Conservation (phyloP, 1,140 invertebrate genomes). For the Penaeus chinensis region DNA sequence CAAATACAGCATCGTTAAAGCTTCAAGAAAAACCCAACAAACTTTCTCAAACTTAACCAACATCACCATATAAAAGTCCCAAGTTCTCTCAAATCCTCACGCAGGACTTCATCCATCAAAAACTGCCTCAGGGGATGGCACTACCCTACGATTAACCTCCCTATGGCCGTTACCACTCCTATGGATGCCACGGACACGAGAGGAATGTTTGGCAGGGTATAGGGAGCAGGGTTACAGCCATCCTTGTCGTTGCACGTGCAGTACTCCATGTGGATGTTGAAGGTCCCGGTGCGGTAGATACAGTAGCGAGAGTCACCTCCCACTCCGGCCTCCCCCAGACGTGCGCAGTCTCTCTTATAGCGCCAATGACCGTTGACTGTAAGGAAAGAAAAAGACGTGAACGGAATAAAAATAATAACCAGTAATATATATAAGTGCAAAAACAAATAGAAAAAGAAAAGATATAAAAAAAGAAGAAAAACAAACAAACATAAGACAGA, state of each 20-base stretch:
- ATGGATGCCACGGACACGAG: constrained; percentile 5
- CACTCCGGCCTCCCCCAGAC: constrained; percentile 89
- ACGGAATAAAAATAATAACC: not conserved
- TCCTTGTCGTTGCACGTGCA: constrained; percentile 89
- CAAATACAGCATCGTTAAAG: no score
- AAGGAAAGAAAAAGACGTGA: constrained; percentile 66
- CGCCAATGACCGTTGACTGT: constrained; percentile 90
- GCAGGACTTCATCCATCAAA: no score
- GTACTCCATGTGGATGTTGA: constrained; percentile 93
- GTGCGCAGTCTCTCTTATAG: constrained; percentile 89
- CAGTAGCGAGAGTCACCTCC: constrained; percentile 90
- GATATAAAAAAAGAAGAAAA: no score
- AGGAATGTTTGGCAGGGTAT: not conserved
- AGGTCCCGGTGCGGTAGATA: constrained; percentile 88
- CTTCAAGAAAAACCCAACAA: no score
- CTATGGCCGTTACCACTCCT: no score
- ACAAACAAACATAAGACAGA: no score
- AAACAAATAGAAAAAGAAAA: no score
- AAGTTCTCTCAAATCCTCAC: no score
- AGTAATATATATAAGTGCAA: not conserved
- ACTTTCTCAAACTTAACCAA: no score
- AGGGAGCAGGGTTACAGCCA: constrained; percentile 80
- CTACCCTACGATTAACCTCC: no score
- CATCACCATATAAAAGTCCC: no score
- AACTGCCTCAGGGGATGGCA: no score